Evolutionary conservation across 2,888 invertebrate species (phyloP), one percentile per base, ranked within the genome.

Genomic region (Himalopsyche tibetana): DNA sequence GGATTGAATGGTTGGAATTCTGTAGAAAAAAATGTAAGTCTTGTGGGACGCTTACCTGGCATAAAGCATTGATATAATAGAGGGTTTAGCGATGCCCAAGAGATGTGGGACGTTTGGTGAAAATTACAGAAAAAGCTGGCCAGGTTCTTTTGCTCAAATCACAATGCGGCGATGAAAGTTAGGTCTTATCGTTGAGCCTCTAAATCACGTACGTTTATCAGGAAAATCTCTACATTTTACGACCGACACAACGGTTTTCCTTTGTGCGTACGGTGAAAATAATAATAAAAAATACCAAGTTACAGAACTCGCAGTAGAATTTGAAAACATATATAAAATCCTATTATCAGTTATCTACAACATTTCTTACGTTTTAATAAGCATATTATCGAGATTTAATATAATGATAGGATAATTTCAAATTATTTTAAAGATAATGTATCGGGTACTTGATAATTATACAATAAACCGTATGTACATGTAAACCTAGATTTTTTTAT

Each of bases 141-240:
- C 36, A 74, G n/a, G 74, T 74, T 38, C 11, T 74, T 74, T 36
- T 74, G 8, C 74, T 51, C 51, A 45, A 45, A 45, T 9, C 45
- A 45, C 69, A 36, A 36, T 36, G 74, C 38, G 74, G 74, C 74
- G 36, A 74, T 74, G 74, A 74, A 74, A 74, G 74, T 38, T 38
- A 36, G 12, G 74, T 36, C 74, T 74, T 74, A 74, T 74, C 74
- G 38, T 36, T 74, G 12, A 38, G 74, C 74, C 74, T 74, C 74
- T 74, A 74, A 74, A 19, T 74, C 74, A 74, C 74, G 74, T 74
- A 74, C 74, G 74, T 74, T 74, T 74, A 74, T 74, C 74, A 74
- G 74, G 74, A 74, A 74, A 74, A 74, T 74, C 74, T 74, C 74
- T 15, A 74, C 74, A 74, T 74, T 74, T 74, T 74, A 74, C 74